Base-by-base conservation (phyloP, 2,888 invertebrate species). In the Hetaerina titia region DNA sequence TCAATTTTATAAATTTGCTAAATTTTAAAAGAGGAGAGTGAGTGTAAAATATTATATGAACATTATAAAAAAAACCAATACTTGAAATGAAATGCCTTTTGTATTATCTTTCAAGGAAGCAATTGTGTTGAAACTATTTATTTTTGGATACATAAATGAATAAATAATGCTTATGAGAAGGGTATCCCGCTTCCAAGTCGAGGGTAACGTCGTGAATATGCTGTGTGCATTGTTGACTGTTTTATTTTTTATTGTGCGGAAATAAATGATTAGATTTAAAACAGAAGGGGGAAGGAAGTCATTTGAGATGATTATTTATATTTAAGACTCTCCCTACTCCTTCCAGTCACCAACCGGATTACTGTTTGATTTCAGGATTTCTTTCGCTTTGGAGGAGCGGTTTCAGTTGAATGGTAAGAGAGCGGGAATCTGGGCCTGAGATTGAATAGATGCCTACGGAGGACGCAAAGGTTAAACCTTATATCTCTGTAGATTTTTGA, bases 241-340 rank as follows among this genome's bases (percentile, higher is more conserved):
- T 92, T 92, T 92, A 92, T 92, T 92, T 92, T 92, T 92, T 69
- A 92, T 69, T 92, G 92, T 92, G 92, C 69, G 92, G 92, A 92
- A 92, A 69, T 92, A 92, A 92, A 74, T 56, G 92, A 92, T 69
- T 64, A 92, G 92, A 74, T 69, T 92, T 74, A 31, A 92, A 92
- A 92, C 64, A 92, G 31, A 31, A 25, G 31, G 81, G n/a, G 81
- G 56, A 92, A 74, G 64, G n/a, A 74, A 92, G 45, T 92, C 22
- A 57, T 57, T 92, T 92, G 56, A 92, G 57, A 74, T 31, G 81
- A 81, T 81, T 13, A 11, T 5, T 4, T 81, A 15, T 0, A 9
- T 15, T 15, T 15, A 25, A 9, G 25, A 11, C 13, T 19, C 4
- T 45, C 69, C 7, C 81, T 11, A 4, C 2, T 11, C 11, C 2